Percentiles rank a stretch among this genome's conserved stretches.
These are phyloP conservation scores for Netelia fuscicornis DNA, from an alignment of 2,888 invertebrate species.

Conservation along the genomic window DNA sequence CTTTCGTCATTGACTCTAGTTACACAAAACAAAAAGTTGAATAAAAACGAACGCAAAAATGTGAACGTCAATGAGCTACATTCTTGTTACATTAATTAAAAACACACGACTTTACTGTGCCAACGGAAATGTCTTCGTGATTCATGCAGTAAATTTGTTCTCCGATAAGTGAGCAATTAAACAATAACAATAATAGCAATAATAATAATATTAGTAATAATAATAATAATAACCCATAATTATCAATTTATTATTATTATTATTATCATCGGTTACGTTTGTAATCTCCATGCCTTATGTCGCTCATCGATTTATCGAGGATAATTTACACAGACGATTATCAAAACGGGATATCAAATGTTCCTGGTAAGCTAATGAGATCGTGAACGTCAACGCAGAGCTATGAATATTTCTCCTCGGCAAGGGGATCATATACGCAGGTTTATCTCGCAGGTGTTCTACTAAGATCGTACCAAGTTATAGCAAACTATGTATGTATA, in stretches of 20 bases:
- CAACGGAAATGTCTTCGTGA: neutral
- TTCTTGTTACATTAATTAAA: neutral
- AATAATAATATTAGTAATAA: neutral
- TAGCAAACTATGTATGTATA: neutral
- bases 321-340: neutral
- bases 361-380: constrained; percentile 26
- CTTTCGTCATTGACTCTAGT: neutral
- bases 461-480: constrained; percentile 23
- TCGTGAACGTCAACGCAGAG: neutral
- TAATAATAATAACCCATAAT: neutral
- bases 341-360: constrained; percentile 27
- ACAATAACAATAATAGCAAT: neutral
- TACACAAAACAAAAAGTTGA: constrained; percentile 1
- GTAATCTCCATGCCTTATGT: neutral
- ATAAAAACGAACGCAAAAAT: neutral
- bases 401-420: constrained; percentile 33
- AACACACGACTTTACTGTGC: neutral
- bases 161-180: neutral
- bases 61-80: constrained; percentile 8
- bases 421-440: constrained; percentile 8
- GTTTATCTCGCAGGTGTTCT: constrained; percentile 21
- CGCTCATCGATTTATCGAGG: neutral
- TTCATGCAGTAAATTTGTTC: neutral
- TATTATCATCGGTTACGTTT: neutral
- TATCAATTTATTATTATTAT: too few relatives aligned